Evolutionary conservation across 2,888 invertebrate species (phyloP).

Genomic region (Clivina fossor): DNA sequence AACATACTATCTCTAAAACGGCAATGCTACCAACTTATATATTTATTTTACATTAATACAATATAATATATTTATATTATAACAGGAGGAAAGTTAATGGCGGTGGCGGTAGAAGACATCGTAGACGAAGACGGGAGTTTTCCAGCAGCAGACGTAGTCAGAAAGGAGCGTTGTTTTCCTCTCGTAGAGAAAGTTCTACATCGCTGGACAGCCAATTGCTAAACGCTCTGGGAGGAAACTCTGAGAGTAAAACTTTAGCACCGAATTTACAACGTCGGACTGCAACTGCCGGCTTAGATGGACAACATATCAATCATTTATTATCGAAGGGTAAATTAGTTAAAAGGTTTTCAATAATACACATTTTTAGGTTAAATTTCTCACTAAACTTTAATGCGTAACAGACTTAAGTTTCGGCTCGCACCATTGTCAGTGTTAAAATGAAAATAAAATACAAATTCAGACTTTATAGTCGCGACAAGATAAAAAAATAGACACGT

Average conservation of each 20-base stretch:
- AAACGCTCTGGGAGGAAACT: slow-evolving; percentile 59
- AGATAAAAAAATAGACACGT: no score
- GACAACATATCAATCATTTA: slow-evolving; percentile 50
- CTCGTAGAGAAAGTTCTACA: slow-evolving; percentile 69
- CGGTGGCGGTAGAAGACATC: slow-evolving; percentile 45
- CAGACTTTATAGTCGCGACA: no score
- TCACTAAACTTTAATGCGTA: no score
- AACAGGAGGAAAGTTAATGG: slow-evolving; percentile 61
- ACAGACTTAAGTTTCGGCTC: no score
- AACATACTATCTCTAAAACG: no score
- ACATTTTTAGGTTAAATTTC: no score
- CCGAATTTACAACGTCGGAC: slow-evolving; percentile 59
- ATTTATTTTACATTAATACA: no score
- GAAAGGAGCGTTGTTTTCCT: slow-evolving; percentile 46
- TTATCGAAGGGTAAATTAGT: slow-evolving; percentile 49
- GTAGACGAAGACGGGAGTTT: slow-evolving; percentile 51
- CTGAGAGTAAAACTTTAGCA: slow-evolving; percentile 59
- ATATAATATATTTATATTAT: no score
- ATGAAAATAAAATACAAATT: no score
- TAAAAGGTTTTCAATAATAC: no score
- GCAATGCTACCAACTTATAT: no score
- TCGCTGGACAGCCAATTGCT: slow-evolving; percentile 81
- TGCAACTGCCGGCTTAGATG: slow-evolving; percentile 57
- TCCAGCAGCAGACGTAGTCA: slow-evolving; percentile 49
- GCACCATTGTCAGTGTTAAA: no score